A percentile compares a stretch with the other conserved stretches of the same genome.
These are phyloP conservation scores for Oscheius onirici DNA, from an alignment of 2,888 invertebrate genomes.

Conservation along the genomic window DNA sequence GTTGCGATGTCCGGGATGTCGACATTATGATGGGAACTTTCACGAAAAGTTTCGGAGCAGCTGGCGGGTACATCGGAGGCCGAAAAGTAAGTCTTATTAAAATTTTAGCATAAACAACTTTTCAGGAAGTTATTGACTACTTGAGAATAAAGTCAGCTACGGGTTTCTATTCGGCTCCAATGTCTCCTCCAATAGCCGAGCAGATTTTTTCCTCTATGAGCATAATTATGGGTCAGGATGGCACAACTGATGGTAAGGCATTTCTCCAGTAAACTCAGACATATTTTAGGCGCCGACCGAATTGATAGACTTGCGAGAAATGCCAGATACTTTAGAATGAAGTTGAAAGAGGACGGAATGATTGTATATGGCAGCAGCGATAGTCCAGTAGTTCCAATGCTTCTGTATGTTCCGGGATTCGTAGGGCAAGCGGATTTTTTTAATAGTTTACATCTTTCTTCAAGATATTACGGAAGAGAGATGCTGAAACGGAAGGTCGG, in stretches of 20 bases:
- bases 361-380: slow-evolving; percentile 91
- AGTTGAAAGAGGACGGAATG: slow-evolving; percentile 86
- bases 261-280: background rate
- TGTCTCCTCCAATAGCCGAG: slow-evolving; percentile 86
- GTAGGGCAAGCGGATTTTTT: slow-evolving; percentile 83
- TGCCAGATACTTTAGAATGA: slow-evolving; percentile 74
- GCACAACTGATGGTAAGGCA: slow-evolving; percentile 76
- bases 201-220: slow-evolving; percentile 86
- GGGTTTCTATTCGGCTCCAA: slow-evolving; percentile 75
- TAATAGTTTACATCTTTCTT: background rate
- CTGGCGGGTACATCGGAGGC: slow-evolving; percentile 95
- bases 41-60: slow-evolving; percentile 96
- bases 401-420: slow-evolving; percentile 93
- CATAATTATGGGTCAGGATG: slow-evolving; percentile 86
- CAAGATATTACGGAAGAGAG: slow-evolving; percentile 86
- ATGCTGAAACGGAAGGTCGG: slow-evolving; percentile 83
- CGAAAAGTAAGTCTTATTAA: slow-evolving; percentile 77
- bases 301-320: slow-evolving; percentile 74
- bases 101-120: slow-evolving; percentile 45
- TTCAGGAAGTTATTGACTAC: slow-evolving; percentile 81
- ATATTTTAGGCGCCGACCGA: slow-evolving; percentile 69
- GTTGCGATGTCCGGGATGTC: slow-evolving; percentile 83
- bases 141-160: slow-evolving; percentile 81
- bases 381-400: slow-evolving; percentile 94
- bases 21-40: slow-evolving; percentile 96